These are phyloP conservation scores for Ganaspis brasiliensis DNA, from an alignment of 2,888 invertebrate species.

Conservation along the genomic window DNA sequence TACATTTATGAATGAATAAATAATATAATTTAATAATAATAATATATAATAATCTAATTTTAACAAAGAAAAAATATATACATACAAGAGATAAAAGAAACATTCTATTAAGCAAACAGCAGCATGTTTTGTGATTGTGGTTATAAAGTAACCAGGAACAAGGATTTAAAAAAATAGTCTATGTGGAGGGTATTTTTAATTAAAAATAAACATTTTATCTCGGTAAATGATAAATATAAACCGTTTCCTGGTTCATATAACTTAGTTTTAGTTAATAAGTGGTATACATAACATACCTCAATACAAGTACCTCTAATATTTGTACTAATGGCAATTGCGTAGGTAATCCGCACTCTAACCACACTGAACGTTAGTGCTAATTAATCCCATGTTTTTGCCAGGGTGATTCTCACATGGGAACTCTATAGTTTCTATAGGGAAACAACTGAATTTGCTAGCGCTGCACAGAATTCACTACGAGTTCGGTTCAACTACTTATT, in stretches of 20 bases:
- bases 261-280: background rate
- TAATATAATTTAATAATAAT: too few relatives aligned
- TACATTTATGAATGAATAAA: too few relatives aligned
- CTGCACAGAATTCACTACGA: conserved; percentile 32
- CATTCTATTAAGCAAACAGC: too few relatives aligned
- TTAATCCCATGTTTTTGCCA: conserved; percentile 67
- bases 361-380: conserved; percentile 64
- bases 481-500: too few relatives aligned
- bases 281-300: background rate
- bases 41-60: too few relatives aligned
- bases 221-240: background rate
- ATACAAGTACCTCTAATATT: conserved; percentile 29
- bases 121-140: too few relatives aligned
- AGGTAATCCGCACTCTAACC: conserved; percentile 61
- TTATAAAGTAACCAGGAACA: too few relatives aligned
- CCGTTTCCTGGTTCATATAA: conserved; percentile 4
- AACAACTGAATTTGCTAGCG: conserved; percentile 58
- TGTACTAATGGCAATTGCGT: conserved; percentile 60
- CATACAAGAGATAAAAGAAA: too few relatives aligned
- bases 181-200: too few relatives aligned
- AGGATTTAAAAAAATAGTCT: too few relatives aligned
- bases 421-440: conserved; percentile 63
- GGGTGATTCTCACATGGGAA: conserved; percentile 55
- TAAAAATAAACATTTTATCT: too few relatives aligned
- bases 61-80: too few relatives aligned